phyloP scores from a whole-genome alignment of 2,797 vertebrate species.

The Gambelia wislizenii region DNA sequence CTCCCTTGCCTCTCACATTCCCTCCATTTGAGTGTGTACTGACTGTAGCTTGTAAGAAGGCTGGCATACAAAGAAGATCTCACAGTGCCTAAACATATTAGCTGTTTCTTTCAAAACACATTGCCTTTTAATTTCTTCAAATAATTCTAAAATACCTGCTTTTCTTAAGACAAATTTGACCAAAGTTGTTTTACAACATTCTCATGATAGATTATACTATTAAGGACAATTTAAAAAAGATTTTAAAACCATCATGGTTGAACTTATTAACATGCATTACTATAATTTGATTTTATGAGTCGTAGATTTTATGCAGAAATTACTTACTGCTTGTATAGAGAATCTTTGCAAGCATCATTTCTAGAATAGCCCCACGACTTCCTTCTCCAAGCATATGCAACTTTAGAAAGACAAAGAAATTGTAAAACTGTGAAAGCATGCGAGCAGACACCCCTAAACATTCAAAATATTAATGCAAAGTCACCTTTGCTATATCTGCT shows the following conservation, averaged over 20 bases:
- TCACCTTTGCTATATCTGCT: not conserved
- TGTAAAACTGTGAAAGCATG: not conserved
- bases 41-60: not conserved
- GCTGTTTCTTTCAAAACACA: not conserved
- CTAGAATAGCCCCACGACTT: slow-evolving; percentile 89
- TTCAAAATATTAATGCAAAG: not conserved
- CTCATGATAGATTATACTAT: not conserved
- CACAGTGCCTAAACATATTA: not conserved
- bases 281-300: not conserved
- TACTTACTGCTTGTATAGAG: slow-evolving; percentile 88
- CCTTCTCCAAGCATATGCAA: slow-evolving; percentile 97
- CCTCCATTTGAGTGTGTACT: not conserved
- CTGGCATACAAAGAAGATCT: not conserved
- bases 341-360: slow-evolving; percentile 94
- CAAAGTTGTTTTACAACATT: not conserved
- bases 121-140: not conserved
- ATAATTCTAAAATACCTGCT: not conserved
- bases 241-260: not conserved
- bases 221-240: fast-evolving
- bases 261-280: not conserved
- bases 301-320: slow-evolving; percentile 2
- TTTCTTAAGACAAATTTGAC: not conserved
- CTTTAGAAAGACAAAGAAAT: slow-evolving; percentile 73
- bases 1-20: not conserved
- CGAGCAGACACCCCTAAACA: fast-evolving